Percentiles rank a stretch among this genome's conserved stretches.
These are phyloP conservation scores for Kradibia gibbosae DNA, from an alignment of 1,140 invertebrate species.

Conservation along the genomic window DNA sequence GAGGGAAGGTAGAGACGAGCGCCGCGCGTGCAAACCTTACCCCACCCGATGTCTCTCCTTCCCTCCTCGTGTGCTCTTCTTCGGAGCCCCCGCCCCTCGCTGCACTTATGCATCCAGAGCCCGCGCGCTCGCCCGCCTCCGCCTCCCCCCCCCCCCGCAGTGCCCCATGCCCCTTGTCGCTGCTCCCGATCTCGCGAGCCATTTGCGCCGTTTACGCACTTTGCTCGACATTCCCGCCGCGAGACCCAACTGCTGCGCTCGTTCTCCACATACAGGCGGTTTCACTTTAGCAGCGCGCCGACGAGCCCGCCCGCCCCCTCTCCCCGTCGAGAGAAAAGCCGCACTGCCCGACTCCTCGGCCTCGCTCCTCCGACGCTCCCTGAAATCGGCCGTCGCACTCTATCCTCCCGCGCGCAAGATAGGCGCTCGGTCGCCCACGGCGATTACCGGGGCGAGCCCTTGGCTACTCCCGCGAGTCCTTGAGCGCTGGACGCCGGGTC, in stretches of 20 bases:
- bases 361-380: too few relatives aligned
- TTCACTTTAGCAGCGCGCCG: too few relatives aligned
- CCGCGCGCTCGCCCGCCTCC: neutral
- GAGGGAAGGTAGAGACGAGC: constrained; percentile 49
- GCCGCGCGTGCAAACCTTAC: constrained; percentile 41
- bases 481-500: neutral
- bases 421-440: too few relatives aligned
- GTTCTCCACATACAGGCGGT: too few relatives aligned
- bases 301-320: too few relatives aligned
- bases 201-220: neutral
- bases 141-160: constrained; percentile 1
- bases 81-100: constrained; percentile 7
- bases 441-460: too few relatives aligned
- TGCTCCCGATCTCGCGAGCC: too few relatives aligned
- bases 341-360: too few relatives aligned
- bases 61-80: constrained; percentile 33
- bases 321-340: too few relatives aligned
- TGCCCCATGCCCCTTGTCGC: neutral
- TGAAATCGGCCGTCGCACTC: too few relatives aligned
- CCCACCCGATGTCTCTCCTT: constrained; percentile 6
- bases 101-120: neutral
- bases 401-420: too few relatives aligned
- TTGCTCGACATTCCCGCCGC: neutral
- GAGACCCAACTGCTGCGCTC: neutral
- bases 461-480: neutral